Evolutionary conservation across 2,888 invertebrate species (phyloP).

Genomic region (Micropterix aruncella): DNA sequence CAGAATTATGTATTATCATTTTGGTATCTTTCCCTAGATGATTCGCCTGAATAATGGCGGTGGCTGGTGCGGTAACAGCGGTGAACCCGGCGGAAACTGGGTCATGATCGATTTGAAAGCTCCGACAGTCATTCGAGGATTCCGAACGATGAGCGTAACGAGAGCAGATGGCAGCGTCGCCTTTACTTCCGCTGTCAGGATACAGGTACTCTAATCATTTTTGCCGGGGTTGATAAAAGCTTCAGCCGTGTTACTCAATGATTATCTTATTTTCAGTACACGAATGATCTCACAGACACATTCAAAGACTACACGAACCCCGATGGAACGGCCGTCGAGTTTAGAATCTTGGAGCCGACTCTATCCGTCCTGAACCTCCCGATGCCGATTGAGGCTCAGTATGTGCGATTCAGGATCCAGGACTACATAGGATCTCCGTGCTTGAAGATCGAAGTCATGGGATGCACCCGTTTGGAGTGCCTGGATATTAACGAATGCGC

Average conservation of each 20-base stretch:
- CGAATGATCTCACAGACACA: slow-evolving; percentile 75
- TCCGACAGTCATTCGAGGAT: slow-evolving; percentile 78
- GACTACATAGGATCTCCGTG: slow-evolving; percentile 84
- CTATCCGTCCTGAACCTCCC: slow-evolving; percentile 84
- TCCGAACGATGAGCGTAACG: slow-evolving; percentile 79
- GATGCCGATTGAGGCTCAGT: slow-evolving; percentile 82
- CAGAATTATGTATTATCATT: no score
- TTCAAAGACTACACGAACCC: slow-evolving; percentile 88
- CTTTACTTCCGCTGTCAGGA: slow-evolving; percentile 79
- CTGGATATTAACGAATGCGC: slow-evolving; percentile 80
- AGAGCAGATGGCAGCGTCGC: slow-evolving; percentile 72
- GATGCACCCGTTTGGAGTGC: slow-evolving; percentile 82
- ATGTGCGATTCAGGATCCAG: slow-evolving; percentile 71
- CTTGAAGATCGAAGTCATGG: slow-evolving; percentile 82
- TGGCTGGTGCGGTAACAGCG: slow-evolving; percentile 83
- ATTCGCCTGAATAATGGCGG: slow-evolving; percentile 68
- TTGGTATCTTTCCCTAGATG: no score
- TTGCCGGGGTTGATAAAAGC: no score
- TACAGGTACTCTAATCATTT: slow-evolving; percentile 26
- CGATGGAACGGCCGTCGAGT: slow-evolving; percentile 86
- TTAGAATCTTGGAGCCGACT: slow-evolving; percentile 78
- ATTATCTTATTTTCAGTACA: slow-evolving; percentile 53
- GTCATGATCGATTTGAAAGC: slow-evolving; percentile 76
- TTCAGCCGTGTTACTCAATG: no score
- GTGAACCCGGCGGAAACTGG: slow-evolving; percentile 83